Base-by-base conservation (phyloP, 2,113 vertebrate genomes). In the Myrmecophaga tridactyla region DNA sequence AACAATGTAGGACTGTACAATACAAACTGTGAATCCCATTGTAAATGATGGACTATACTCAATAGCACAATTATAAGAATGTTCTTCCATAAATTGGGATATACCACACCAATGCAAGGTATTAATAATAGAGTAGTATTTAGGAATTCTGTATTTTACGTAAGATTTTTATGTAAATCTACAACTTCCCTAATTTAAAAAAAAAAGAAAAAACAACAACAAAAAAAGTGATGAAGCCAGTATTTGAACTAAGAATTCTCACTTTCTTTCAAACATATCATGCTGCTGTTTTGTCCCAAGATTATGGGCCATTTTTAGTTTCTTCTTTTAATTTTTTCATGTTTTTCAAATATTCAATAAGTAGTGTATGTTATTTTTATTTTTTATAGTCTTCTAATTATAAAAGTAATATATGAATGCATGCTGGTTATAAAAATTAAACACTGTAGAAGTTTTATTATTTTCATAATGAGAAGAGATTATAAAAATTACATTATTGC, bases 371-470 rank as follows among this genome's bases (percentile, higher is more conserved):
- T 86, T 78, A 56, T 9, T 92, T 62, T n/a, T 77, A 92, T 69
- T 81, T 70, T 90, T 95, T 92, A 92, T 93, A 67, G 65, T 17
- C 63, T 90, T 77, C 92, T 96, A 82, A 94, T 94, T 94, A 86
- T 23, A 92, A 86, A 78, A 73, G 41, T 48, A 94, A 75, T 67
- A 65, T 27, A 76, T 21, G 72, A 82, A 76, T 76, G 39, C 11
- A 92, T 14, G 48, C 20, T 95, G 56, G 41, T 73, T 72, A 23
- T 87, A 90, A 96, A 95, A 85, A 94, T 23, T 14, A 27, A 77
- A 87, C 53, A 58, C 31, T 76, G 21, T 46, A n/a, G 46, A 80
- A 72, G 13, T 48, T 84, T 11, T 29, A 69, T 69, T 92, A 43
- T 29, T 87, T 80, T 76, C 90, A 25, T 72, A 89, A 90, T 27